A percentile compares a stretch with the other conserved stretches of the same genome.
These are phyloP conservation scores for Oligia strigilis DNA, from an alignment of 2,888 invertebrate genomes.

Conservation along the genomic window DNA sequence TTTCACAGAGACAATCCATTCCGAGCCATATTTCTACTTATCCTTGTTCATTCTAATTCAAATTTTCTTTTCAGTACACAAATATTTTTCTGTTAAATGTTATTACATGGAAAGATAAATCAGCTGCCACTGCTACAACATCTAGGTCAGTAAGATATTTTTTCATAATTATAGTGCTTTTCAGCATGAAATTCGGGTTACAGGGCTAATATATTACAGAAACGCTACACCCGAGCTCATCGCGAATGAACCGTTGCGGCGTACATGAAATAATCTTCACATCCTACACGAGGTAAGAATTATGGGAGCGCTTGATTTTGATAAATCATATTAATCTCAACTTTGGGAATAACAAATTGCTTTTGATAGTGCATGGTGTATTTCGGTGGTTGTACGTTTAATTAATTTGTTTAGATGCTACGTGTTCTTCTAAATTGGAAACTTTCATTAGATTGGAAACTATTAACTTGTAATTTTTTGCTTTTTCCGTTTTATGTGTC, in stretches of 20 bases:
- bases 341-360: constrained; percentile 49
- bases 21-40: neutral
- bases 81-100: neutral
- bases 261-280: constrained; percentile 50
- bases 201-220: constrained; percentile 39
- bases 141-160: constrained; percentile 4
- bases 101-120: constrained; percentile 18
- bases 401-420: constrained; percentile 8
- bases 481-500: neutral
- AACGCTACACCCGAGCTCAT: constrained; percentile 32
- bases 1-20: neutral
- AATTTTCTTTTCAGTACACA: neutral
- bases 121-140: constrained; percentile 16
- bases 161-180: constrained; percentile 21
- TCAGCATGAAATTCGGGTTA: constrained; percentile 25
- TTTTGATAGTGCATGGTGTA: constrained; percentile 30
- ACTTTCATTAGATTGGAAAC: neutral
- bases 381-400: constrained; percentile 9
- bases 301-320: constrained; percentile 32
- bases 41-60: neutral
- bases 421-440: neutral
- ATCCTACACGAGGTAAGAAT: constrained; percentile 30
- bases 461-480: neutral
- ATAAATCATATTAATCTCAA: constrained; percentile 54
- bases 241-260: constrained; percentile 38